Conservation (phyloP, 2,888 invertebrate genomes). For the Pherbina coryleti region DNA sequence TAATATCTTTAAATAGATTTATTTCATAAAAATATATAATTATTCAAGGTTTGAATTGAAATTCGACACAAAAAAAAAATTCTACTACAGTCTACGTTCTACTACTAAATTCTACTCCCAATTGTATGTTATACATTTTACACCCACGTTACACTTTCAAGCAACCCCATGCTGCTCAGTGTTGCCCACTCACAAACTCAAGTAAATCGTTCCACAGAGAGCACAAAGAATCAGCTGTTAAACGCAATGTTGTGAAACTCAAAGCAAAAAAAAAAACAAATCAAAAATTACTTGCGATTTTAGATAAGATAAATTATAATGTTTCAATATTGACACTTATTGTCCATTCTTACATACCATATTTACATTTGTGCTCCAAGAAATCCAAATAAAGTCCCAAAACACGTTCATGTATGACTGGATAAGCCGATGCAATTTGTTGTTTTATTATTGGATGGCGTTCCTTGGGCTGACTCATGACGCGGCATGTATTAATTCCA, state of each 20-base stretch:
- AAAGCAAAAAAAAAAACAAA: not conserved
- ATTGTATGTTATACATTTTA: too few species aligned
- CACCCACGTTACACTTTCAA: too few species aligned
- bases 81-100: too few species aligned
- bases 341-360: constrained; percentile 54
- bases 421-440: constrained; percentile 74
- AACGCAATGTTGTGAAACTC: constrained; percentile 18
- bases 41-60: too few species aligned
- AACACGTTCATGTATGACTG: constrained; percentile 77
- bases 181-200: too few species aligned
- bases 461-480: constrained; percentile 56
- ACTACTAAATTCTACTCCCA: too few species aligned
- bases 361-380: constrained; percentile 73
- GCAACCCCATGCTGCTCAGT: too few species aligned
- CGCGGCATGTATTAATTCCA: constrained; percentile 64
- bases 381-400: constrained; percentile 75
- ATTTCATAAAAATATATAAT: too few species aligned
- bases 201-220: too few species aligned
- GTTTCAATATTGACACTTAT: not conserved
- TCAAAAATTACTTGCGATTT: not conserved
- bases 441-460: constrained; percentile 56
- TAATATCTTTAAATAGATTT: too few species aligned
- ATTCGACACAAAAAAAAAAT: too few species aligned
- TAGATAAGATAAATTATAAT: not conserved
- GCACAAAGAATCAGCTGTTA: not conserved